A percentile compares a stretch with the other conserved stretches of the same genome.
These are phyloP conservation scores for Grammomys dolichurus DNA, from an alignment of 2,113 vertebrate species.

Conservation along the genomic window DNA sequence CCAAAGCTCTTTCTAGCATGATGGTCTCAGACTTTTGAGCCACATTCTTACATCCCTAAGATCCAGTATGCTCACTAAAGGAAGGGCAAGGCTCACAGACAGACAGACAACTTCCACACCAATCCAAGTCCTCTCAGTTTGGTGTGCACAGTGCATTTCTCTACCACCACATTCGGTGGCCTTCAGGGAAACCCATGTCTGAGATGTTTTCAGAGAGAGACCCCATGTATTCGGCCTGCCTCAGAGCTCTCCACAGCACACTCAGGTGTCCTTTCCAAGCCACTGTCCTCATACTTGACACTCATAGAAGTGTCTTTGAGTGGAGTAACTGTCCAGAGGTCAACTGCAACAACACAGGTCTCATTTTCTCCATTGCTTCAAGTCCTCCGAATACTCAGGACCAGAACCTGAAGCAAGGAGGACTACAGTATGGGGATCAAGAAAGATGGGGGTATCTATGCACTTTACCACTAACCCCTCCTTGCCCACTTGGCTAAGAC, in stretches of 20 bases:
- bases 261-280: background rate
- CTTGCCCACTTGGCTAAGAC: background rate
- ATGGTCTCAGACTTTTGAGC: background rate
- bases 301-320: background rate
- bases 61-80: background rate
- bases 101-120: background rate
- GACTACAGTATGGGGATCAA: background rate
- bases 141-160: conserved; percentile 6
- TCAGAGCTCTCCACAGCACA: conserved; percentile 25
- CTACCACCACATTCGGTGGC: background rate
- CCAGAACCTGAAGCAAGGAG: conserved; percentile 5
- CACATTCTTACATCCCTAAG: background rate
- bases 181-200: background rate
- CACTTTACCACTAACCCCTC: background rate
- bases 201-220: background rate
- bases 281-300: conserved; percentile 31
- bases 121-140: background rate
- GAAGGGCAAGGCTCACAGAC: conserved; percentile 20
- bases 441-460: background rate
- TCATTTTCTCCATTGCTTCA: background rate
- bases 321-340: conserved; percentile 46
- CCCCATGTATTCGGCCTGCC: background rate
- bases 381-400: background rate
- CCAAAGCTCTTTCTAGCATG: conserved; percentile 21
- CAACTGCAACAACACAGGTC: conserved; percentile 42